Evolutionary conservation across 2,797 vertebrate genomes (phyloP).

Genomic region (Echeneis naucrates): DNA sequence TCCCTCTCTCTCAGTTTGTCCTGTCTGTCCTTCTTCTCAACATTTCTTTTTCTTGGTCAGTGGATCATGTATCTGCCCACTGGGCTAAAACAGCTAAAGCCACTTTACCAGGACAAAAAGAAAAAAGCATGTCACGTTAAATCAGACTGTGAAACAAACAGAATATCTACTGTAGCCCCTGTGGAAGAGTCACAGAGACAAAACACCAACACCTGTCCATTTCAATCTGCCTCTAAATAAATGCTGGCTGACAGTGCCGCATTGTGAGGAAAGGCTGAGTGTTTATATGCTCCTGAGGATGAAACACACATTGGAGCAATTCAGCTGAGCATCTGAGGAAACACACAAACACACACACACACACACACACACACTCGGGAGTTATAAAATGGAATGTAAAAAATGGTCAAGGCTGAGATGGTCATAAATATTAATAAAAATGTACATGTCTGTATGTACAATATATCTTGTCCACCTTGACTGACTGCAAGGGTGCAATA

Average conservation of each 20-base stretch:
- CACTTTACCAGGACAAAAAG: constrained; percentile 30
- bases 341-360: constrained; percentile 24
- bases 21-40: neutral
- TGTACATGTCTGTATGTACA: too few species aligned
- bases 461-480: too few species aligned
- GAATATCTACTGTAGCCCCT: constrained; percentile 22
- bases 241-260: constrained; percentile 19
- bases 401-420: too few species aligned
- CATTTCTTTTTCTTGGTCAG: constrained; percentile 22
- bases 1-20: neutral
- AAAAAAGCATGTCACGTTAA: constrained; percentile 23
- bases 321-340: constrained; percentile 26
- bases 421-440: too few species aligned
- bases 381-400: too few species aligned
- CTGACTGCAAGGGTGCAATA: too few species aligned
- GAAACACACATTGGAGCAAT: constrained; percentile 22
- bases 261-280: constrained; percentile 25
- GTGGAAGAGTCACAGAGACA: constrained; percentile 25
- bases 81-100: constrained; percentile 28
- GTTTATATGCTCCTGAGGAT: constrained; percentile 27
- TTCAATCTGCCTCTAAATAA: constrained; percentile 29
- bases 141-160: constrained; percentile 27
- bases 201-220: constrained; percentile 47
- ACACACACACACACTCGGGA: too few species aligned
- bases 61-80: constrained; percentile 25